phyloP scores from a whole-genome alignment of 2,113 vertebrate species.

The Hemichromis elongatus region DNA sequence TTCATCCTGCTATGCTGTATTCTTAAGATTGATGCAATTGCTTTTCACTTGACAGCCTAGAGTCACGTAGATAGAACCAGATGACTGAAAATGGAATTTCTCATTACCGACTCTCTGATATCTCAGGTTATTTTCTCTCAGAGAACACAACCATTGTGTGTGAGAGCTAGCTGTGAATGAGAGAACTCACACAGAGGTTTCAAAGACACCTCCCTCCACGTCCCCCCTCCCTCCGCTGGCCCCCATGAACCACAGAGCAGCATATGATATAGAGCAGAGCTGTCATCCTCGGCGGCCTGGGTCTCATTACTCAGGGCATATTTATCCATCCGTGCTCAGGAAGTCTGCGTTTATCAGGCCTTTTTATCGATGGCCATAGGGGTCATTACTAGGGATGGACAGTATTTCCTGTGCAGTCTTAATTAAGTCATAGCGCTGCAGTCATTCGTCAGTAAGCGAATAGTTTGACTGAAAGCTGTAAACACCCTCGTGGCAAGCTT shows the following conservation, averaged over 20 bases:
- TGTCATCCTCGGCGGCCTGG: conserved; percentile 52
- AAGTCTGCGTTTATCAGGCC: conserved; percentile 72
- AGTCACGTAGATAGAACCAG: not conserved
- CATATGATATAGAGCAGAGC: conserved; percentile 67
- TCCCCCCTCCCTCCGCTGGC: not conserved
- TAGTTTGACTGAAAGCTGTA: conserved; percentile 51
- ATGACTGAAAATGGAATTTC: conserved; percentile 36
- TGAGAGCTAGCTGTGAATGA: conserved; percentile 10
- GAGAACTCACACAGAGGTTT: conserved; percentile 16
- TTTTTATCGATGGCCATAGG: conserved; percentile 72
- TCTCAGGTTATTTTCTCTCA: conserved; percentile 25
- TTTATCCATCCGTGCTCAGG: conserved; percentile 67
- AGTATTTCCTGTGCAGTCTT: conserved; percentile 69
- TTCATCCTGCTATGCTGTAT: not conserved
- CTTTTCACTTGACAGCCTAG: not conserved
- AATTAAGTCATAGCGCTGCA: conserved; percentile 67
- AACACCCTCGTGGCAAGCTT: conserved; percentile 7
- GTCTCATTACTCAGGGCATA: conserved; percentile 66
- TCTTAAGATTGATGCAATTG: not conserved
- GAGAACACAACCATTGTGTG: conserved; percentile 11
- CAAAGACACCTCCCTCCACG: not conserved
- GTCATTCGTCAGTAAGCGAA: conserved; percentile 51
- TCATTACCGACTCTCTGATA: conserved; percentile 30
- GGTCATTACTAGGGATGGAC: conserved; percentile 70
- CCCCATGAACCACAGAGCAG: conserved; percentile 29